Evolutionary conservation across 2,113 vertebrate species (phyloP), one percentile per base, ranked within the genome.

Genomic region (Haliaeetus leucogaster): DNA sequence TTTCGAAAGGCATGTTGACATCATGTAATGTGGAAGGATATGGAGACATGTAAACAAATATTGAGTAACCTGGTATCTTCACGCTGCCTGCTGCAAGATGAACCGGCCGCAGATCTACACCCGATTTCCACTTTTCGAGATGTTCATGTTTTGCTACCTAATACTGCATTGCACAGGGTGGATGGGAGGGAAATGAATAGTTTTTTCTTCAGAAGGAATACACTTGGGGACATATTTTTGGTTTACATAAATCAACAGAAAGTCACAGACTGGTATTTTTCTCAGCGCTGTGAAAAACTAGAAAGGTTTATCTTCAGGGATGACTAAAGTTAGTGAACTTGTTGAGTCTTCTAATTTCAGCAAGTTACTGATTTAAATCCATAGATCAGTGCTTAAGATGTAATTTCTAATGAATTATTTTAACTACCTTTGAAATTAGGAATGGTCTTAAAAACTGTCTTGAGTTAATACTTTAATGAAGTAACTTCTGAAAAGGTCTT

Each of bases 401-500:
- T 50, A 30, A 67, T 50, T 80, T 58, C 58, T 62, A 91, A 68
- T 50, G 45, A 50, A 89, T 70, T 82, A 85, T 45, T 86, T 95
- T 89, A 92, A 76, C 30, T 70, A 61, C 38, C 42, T 83, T 70
- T 77, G n/a, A 90, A 93, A 86, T 73, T 36, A 86, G 23, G 32
- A 87, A 80, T 40, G 3, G 58, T 77, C 50, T 91, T 55, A 70
- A 95, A 92, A 53, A 53, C 36, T 62, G 45, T 73, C 91, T 65
- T 89, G 27, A 89, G n/a, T 86, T 91, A 87, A 87, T 82, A 65
- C 62, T 62, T 94, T 29, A 90, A 85, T 53, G 40, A 89, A 92
- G 45, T 43, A 82, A 82, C 58, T 82, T 77, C 53, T 77, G 53
- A 89, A 93, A 82, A 89, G 29, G 71, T 82, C 78, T 93, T 26